phyloP scores from a whole-genome alignment of 2,797 vertebrate genomes.

The Pelochelys cantorii region DNA sequence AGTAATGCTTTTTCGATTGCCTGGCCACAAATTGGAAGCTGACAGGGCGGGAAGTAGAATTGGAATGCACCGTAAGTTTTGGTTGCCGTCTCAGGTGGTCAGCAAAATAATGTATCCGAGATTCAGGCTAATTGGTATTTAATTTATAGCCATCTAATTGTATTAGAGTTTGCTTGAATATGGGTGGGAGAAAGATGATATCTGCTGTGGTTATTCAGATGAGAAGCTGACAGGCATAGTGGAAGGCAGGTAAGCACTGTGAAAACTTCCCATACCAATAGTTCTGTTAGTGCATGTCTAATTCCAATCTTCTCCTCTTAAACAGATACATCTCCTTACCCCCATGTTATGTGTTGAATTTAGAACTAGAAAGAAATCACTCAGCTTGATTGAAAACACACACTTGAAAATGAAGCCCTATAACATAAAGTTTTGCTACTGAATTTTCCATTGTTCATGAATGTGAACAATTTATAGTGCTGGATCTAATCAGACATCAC shows the following conservation, averaged over 20 bases:
- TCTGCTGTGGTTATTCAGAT: not conserved
- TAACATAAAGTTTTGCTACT: not conserved
- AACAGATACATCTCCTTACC: fast-evolving
- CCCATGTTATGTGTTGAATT: fast-evolving
- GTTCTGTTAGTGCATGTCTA: not conserved
- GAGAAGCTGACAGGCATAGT: not conserved
- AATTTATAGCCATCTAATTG: not conserved
- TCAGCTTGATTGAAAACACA: not conserved
- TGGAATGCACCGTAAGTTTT: not conserved
- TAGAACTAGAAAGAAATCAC: not conserved
- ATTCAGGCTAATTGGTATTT: not conserved
- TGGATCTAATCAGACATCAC: not conserved
- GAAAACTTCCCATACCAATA: fast-evolving
- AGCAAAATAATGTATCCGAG: not conserved
- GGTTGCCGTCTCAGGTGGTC: not conserved
- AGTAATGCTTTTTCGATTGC: constrained; percentile 2
- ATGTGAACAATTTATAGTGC: not conserved
- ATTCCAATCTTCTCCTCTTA: not conserved
- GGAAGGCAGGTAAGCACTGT: not conserved
- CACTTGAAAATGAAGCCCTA: not conserved
- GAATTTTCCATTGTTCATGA: not conserved
- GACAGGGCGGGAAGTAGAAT: not conserved
- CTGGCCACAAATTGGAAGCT: constrained; percentile 33
- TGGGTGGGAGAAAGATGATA: not conserved
- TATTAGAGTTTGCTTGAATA: not conserved